Base-by-base conservation (phyloP, 2,113 vertebrate genomes). In the Tachuris rubrigastra region DNA sequence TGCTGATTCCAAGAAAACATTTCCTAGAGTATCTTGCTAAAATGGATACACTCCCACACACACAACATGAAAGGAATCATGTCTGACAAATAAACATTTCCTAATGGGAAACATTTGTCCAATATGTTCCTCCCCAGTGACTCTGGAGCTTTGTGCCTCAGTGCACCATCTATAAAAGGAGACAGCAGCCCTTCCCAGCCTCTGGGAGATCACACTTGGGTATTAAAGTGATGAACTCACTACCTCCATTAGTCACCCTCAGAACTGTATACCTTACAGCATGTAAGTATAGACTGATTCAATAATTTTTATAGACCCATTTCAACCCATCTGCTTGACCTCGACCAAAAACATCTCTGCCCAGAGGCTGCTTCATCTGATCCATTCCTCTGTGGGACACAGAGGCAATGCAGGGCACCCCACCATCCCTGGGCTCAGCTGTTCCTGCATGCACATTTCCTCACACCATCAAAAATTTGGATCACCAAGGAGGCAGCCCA, bases 51-150 rank as follows among this genome's bases (percentile, higher is more conserved):
- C 27, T 93, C 86, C 37, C 88, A 53, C 83, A 80, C 33, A 52
- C 72, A 56, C 73, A 85, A 81, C 91, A 89, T 89, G 86, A 94
- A 90, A 92, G 93, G 55, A 94, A 67, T 94, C 47, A 17, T 41
- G 52, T 82, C 80, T 95, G 76, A 95, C 65, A 96, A 96, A 94
- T 73, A 95, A 97, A 92, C 52, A 93, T 95, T 91, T 92, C 81
- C 56, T 93, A 95, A 93, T 81, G 44, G 71, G 89, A 95, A 96
- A 93, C 93, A 93, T 90, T 95, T 81, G 85, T 68, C 56, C 80
- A 87, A 30, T 37, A 5, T 71, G 24, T 82, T 95, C 47, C 65
- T 92, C 44, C 30, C 41, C 56, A 77, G 56, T n/a, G 87, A n/a
- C 35, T 83, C 55, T 44, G 71, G 60, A 71, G 56, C 30, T 81